These are phyloP conservation scores for Drosophila yooni DNA, from an alignment of 2,888 invertebrate genomes.

Conservation along the genomic window DNA sequence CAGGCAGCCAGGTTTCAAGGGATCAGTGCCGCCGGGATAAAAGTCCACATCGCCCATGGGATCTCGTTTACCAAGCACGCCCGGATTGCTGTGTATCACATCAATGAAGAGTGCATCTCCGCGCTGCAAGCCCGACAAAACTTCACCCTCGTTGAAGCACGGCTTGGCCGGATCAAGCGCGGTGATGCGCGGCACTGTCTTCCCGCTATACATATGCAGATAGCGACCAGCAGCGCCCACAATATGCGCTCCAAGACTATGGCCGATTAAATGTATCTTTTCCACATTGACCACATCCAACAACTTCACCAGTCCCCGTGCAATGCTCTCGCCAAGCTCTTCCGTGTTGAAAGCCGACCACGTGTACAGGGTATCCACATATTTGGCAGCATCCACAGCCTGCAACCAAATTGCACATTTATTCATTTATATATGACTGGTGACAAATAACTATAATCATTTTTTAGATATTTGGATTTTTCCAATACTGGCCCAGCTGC, in stretches of 20 bases:
- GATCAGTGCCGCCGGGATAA: slow-evolving; percentile 82
- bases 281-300: slow-evolving; percentile 71
- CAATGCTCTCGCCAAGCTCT: slow-evolving; percentile 81
- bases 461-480: background rate
- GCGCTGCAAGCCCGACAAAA: slow-evolving; percentile 79
- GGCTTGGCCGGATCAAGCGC: slow-evolving; percentile 85
- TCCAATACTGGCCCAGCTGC: too few species aligned
- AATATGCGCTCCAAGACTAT: slow-evolving; percentile 85
- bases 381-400: slow-evolving; percentile 82
- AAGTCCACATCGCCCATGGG: slow-evolving; percentile 84
- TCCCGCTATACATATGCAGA: slow-evolving; percentile 69
- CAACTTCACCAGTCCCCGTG: slow-evolving; percentile 74
- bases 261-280: slow-evolving; percentile 84
- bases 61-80: slow-evolving; percentile 83
- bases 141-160: slow-evolving; percentile 84
- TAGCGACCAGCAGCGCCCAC: slow-evolving; percentile 82
- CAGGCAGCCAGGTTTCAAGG: slow-evolving; percentile 80
- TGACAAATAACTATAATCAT: background rate
- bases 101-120: slow-evolving; percentile 84
- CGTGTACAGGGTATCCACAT: slow-evolving; percentile 82
- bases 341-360: slow-evolving; percentile 85
- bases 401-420: slow-evolving; percentile 27
- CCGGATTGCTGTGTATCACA: slow-evolving; percentile 83
- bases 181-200: slow-evolving; percentile 80
- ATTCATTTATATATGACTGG: background rate